Percentiles rank a stretch among this genome's conserved stretches.
These are phyloP conservation scores for Anoplolepis gracilipes DNA, from an alignment of 1,140 invertebrate genomes.

Conservation along the genomic window DNA sequence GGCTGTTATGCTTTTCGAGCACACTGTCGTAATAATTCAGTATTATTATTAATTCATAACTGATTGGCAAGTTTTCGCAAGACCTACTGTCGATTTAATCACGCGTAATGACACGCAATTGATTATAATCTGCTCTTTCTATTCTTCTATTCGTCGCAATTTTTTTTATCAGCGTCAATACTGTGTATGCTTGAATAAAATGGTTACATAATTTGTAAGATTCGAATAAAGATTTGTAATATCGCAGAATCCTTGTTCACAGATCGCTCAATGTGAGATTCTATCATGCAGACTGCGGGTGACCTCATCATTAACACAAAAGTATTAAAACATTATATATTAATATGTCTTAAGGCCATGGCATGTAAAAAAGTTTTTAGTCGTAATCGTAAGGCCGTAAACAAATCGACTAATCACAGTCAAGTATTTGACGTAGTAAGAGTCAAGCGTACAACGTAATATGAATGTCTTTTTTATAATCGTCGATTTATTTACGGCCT, in stretches of 20 bases:
- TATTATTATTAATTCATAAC: neutral
- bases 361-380: too few relatives aligned
- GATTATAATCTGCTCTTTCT: neutral
- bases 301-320: neutral
- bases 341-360: too few relatives aligned
- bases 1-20: neutral
- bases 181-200: neutral
- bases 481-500: too few relatives aligned
- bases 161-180: neutral
- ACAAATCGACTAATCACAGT: too few relatives aligned
- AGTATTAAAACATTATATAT: neutral
- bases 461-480: too few relatives aligned
- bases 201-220: constrained; percentile 2
- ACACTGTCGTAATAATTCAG: neutral
- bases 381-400: too few relatives aligned
- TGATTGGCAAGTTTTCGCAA: neutral
- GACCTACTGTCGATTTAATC: neutral
- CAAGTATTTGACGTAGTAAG: too few relatives aligned
- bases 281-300: neutral
- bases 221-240: neutral
- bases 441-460: too few relatives aligned
- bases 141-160: neutral
- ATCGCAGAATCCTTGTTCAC: neutral
- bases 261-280: neutral
- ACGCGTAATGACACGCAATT: neutral